These are phyloP conservation scores for Platycheirus albimanus DNA, from an alignment of 2,888 invertebrate genomes.

Conservation along the genomic window DNA sequence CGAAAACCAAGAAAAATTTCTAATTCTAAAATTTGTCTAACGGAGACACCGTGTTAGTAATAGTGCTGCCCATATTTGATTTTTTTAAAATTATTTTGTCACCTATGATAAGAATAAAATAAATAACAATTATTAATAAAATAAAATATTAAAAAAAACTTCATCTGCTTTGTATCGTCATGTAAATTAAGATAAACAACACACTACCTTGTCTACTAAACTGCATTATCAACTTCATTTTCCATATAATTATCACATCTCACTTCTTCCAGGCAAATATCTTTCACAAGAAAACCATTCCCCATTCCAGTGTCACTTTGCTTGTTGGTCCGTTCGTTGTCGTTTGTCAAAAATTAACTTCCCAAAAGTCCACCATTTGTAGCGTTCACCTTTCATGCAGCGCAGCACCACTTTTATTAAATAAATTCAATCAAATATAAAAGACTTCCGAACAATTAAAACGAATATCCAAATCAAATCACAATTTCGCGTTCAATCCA, in stretches of 20 bases:
- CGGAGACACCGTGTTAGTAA: no score
- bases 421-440: slow-evolving; percentile 39
- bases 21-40: no score
- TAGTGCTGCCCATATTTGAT: no score
- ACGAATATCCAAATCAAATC: slow-evolving; percentile 1
- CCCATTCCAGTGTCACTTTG: slow-evolving; percentile 67
- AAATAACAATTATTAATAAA: no score
- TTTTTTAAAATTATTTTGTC: no score
- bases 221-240: background rate
- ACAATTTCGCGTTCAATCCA: slow-evolving; percentile 38
- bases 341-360: slow-evolving; percentile 69
- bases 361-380: slow-evolving; percentile 73
- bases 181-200: no score
- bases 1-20: no score
- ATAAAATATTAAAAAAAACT: no score
- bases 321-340: slow-evolving; percentile 51
- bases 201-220: slow-evolving; percentile 25
- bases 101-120: no score
- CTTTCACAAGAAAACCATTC: slow-evolving; percentile 30
- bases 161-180: no score
- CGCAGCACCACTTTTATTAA: slow-evolving; percentile 53
- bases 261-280: slow-evolving; percentile 4
- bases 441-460: slow-evolving; percentile 56
- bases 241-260: slow-evolving; percentile 43
- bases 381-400: slow-evolving; percentile 73